A percentile compares a stretch with the other conserved stretches of the same genome.
phyloP scores from a whole-genome alignment of 2,113 vertebrate genomes.

The Asarcornis scutulata region DNA sequence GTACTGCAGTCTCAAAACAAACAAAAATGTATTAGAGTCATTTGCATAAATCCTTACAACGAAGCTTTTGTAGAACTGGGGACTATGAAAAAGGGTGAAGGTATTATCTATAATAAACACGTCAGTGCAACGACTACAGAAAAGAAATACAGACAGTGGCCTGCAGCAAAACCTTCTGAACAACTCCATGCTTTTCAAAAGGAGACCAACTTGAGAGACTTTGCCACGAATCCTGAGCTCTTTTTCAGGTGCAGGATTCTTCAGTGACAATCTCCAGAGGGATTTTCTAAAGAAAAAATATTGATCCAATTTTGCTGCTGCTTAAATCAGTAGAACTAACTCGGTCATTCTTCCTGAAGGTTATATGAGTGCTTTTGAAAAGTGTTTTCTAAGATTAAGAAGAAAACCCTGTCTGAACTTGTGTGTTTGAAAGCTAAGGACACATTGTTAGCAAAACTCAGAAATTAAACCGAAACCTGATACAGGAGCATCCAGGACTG shows the following conservation, averaged over 20 bases:
- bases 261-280: neutral
- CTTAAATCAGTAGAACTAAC: neutral
- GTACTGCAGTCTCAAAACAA: neutral
- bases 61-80: neutral
- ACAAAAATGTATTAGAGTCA: neutral
- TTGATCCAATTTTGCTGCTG: neutral
- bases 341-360: neutral
- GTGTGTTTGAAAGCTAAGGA: neutral
- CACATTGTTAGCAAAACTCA: neutral
- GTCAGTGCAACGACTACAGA: neutral
- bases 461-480: neutral
- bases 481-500: neutral
- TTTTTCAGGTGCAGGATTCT: neutral
- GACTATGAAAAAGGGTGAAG: neutral
- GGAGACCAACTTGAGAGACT: neutral
- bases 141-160: neutral
- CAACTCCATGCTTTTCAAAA: neutral
- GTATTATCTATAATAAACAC: neutral
- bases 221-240: neutral
- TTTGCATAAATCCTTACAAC: neutral
- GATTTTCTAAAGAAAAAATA: neutral
- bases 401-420: neutral
- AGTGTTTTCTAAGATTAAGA: accelerated
- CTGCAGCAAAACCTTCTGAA: neutral
- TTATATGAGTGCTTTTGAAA: neutral